Percentiles rank a stretch among this genome's conserved stretches.
These are phyloP conservation scores for Heliconius charithonia DNA, from an alignment of 2,888 invertebrate species.

Conservation along the genomic window DNA sequence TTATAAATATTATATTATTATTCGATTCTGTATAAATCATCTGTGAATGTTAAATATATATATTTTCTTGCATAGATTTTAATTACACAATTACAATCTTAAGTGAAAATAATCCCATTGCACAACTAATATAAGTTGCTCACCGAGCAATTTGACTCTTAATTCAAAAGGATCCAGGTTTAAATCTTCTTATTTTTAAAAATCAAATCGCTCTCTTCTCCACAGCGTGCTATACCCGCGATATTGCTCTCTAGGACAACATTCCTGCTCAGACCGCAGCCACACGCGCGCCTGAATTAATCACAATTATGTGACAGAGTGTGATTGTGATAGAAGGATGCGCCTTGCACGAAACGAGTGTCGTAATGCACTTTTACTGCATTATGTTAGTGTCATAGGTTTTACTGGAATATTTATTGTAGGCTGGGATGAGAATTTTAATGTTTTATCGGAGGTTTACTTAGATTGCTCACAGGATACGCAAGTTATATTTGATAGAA, in stretches of 20 bases:
- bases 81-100: too few species aligned
- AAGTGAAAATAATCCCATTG: too few species aligned
- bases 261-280: conserved; percentile 77
- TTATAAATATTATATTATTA: too few species aligned
- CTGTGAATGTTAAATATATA: too few species aligned
- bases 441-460: not conserved
- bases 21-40: too few species aligned
- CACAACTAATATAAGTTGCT: too few species aligned
- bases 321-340: conserved; percentile 50
- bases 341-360: conserved; percentile 29
- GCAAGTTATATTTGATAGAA: not conserved
- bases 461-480: not conserved
- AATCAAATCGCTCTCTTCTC: conserved; percentile 52
- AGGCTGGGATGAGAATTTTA: not conserved
- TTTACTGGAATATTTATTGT: conserved; percentile 15
- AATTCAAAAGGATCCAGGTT: conserved; percentile 27
- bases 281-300: conserved; percentile 79
- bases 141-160: not conserved
- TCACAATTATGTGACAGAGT: conserved; percentile 80
- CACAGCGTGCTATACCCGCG: conserved; percentile 41
- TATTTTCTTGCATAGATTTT: too few species aligned
- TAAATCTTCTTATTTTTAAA: not conserved
- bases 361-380: conserved; percentile 31
- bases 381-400: conserved; percentile 23
- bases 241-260: conserved; percentile 64